These are phyloP conservation scores for Aethes cnicana DNA, from an alignment of 2,888 invertebrate species.

Conservation along the genomic window DNA sequence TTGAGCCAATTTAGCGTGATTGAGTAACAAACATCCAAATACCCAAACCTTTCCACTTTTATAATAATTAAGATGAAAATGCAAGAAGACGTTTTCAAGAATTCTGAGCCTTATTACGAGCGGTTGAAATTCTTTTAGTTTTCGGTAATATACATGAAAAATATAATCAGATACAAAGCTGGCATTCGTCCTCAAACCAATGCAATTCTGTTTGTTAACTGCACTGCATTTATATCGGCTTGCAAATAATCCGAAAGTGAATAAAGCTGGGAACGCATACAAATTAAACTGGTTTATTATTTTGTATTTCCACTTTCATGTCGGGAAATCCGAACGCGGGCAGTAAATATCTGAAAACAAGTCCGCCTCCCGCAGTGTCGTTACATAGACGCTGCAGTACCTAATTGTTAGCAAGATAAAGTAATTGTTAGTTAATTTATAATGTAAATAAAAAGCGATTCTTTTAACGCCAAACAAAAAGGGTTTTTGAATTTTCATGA, in stretches of 20 bases:
- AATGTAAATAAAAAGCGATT: too few relatives aligned
- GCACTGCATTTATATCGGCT: not conserved
- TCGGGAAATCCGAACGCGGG: not conserved
- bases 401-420: too few relatives aligned
- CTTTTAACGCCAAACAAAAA: too few relatives aligned
- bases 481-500: too few relatives aligned
- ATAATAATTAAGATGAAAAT: too few relatives aligned
- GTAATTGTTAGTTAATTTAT: too few relatives aligned
- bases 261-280: constrained; percentile 16
- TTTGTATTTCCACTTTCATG: constrained; percentile 7
- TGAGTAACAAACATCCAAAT: too few relatives aligned
- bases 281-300: constrained; percentile 15
- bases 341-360: constrained; percentile 4
- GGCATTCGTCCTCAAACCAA: not conserved
- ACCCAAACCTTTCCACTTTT: too few relatives aligned
- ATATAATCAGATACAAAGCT: not conserved
- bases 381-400: not conserved
- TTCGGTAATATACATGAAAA: too few relatives aligned
- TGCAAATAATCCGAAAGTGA: constrained; percentile 16
- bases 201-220: constrained; percentile 8
- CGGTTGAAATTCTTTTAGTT: too few relatives aligned
- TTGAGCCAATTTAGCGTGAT: too few relatives aligned
- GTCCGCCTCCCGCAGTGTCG: not conserved
- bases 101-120: not conserved
- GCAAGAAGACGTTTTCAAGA: too few relatives aligned